Evolutionary conservation across 2,888 invertebrate genomes (phyloP).

Genomic region (Brenthis hecate): DNA sequence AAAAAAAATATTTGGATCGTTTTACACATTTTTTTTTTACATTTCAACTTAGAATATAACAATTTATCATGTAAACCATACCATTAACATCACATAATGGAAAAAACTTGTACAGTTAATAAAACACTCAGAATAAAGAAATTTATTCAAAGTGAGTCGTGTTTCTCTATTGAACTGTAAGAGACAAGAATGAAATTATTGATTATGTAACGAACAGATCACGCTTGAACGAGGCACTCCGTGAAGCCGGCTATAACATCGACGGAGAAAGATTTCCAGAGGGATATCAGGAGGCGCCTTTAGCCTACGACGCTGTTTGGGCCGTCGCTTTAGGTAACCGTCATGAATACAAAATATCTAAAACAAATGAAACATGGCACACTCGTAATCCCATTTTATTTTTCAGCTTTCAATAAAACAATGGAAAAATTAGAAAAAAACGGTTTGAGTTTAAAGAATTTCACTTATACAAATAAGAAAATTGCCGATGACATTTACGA

Average conservation of each 20-base stretch:
- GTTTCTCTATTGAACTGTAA: slow-evolving; percentile 1
- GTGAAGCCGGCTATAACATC: slow-evolving; percentile 91
- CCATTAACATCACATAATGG: neutral
- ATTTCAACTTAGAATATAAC: neutral
- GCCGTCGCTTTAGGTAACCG: slow-evolving; percentile 94
- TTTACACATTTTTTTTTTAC: neutral
- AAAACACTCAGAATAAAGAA: neutral
- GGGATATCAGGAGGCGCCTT: slow-evolving; percentile 98
- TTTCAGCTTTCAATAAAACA: slow-evolving; percentile 96
- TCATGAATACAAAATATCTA: slow-evolving; percentile 23
- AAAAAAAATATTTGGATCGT: neutral
- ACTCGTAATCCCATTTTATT: slow-evolving; percentile 20
- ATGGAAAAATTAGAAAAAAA: slow-evolving; percentile 92
- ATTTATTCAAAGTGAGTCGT: neutral
- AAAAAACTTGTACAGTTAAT: neutral
- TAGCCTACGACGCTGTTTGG: slow-evolving; percentile 99
- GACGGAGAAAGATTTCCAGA: slow-evolving; percentile 93
- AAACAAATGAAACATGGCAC: slow-evolving; percentile 1
- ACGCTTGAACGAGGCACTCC: slow-evolving; percentile 90
- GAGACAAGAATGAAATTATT: slow-evolving; percentile 5
- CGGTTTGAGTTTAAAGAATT: slow-evolving; percentile 94
- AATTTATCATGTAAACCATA: neutral
- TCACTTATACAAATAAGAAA: slow-evolving; percentile 96
- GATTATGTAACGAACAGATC: slow-evolving; percentile 72
- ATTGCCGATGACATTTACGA: slow-evolving; percentile 98